phyloP scores from a whole-genome alignment of 2,888 invertebrate species.

The Campopleginae sp. region DNA sequence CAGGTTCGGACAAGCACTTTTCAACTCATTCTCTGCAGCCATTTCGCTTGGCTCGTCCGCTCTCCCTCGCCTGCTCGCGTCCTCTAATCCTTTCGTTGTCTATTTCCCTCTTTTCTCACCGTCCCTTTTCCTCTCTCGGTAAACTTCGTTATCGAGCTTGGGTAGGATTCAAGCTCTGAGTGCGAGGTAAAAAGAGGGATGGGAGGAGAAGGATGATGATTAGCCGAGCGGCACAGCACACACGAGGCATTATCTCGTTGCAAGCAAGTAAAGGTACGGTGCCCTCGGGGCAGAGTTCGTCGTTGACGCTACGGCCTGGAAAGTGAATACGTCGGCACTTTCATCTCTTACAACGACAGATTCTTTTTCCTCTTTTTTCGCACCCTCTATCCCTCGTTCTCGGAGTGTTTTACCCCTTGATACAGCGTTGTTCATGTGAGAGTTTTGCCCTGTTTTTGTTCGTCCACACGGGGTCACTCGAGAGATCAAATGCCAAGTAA shows the following conservation, averaged over 20 bases:
- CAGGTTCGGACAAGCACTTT: slow-evolving; percentile 50
- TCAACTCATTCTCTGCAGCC: slow-evolving; percentile 27
- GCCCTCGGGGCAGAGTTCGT: slow-evolving; percentile 43
- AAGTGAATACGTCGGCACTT: slow-evolving; percentile 68
- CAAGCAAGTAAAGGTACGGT: slow-evolving; percentile 51
- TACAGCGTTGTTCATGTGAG: slow-evolving; percentile 27
- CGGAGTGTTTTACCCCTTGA: slow-evolving; percentile 51
- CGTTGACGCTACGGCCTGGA: slow-evolving; percentile 44
- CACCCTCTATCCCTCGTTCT: slow-evolving; percentile 18
- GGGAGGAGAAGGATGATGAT: slow-evolving; percentile 55
- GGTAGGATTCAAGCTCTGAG: slow-evolving; percentile 5
- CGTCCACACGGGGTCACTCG: slow-evolving; percentile 1
- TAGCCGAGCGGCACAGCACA: slow-evolving; percentile 63
- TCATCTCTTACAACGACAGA: slow-evolving; percentile 46
- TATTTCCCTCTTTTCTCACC: neutral
- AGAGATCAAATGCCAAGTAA: slow-evolving; percentile 36
- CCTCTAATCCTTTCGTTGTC: neutral
- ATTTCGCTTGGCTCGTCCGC: slow-evolving; percentile 18
- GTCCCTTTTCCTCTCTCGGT: slow-evolving; percentile 43
- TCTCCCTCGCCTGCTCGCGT: neutral
- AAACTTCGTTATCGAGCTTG: slow-evolving; percentile 66
- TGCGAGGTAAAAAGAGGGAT: slow-evolving; percentile 42
- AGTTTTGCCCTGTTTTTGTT: slow-evolving; percentile 54
- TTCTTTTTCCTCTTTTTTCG: slow-evolving; percentile 40
- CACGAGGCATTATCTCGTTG: slow-evolving; percentile 66